Conservation (phyloP, 2,888 invertebrate species). For the Antitype chi region DNA sequence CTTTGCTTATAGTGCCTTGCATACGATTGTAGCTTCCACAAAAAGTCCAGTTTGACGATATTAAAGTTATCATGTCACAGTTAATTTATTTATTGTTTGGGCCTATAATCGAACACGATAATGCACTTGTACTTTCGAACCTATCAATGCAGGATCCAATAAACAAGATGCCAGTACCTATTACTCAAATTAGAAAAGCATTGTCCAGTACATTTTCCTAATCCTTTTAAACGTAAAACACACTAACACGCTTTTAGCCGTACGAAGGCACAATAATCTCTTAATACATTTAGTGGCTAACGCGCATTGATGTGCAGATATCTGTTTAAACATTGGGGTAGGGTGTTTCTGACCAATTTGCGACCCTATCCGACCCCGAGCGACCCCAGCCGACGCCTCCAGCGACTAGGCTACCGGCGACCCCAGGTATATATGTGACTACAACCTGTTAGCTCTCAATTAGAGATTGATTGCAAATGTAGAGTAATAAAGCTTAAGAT, state of each 20-base stretch:
- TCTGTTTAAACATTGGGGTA: constrained; percentile 59
- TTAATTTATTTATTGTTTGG: background rate
- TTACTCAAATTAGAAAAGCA: constrained; percentile 24
- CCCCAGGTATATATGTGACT: constrained; percentile 67
- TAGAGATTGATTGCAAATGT: constrained; percentile 63
- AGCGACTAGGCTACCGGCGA: constrained; percentile 57
- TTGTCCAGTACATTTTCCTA: background rate
- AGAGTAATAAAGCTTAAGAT: background rate
- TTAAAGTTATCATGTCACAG: background rate
- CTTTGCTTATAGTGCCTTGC: background rate
- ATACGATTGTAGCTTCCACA: background rate
- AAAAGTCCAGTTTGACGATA: too few relatives aligned
- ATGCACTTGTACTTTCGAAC: background rate
- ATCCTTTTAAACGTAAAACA: constrained; percentile 12
- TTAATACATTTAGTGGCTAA: constrained; percentile 52
- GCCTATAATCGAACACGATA: background rate
- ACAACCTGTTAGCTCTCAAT: constrained; percentile 78
- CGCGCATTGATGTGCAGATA: constrained; percentile 60
- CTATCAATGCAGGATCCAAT: background rate
- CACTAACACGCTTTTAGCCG: constrained; percentile 14
- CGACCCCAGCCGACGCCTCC: constrained; percentile 60
- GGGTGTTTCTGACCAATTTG: constrained; percentile 80
- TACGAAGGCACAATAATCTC: constrained; percentile 48
- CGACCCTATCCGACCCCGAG: constrained; percentile 70
- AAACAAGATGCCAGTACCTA: too few relatives aligned